phyloP scores from a whole-genome alignment of 2,797 vertebrate species.

The Lindbergichthys nudifrons region DNA sequence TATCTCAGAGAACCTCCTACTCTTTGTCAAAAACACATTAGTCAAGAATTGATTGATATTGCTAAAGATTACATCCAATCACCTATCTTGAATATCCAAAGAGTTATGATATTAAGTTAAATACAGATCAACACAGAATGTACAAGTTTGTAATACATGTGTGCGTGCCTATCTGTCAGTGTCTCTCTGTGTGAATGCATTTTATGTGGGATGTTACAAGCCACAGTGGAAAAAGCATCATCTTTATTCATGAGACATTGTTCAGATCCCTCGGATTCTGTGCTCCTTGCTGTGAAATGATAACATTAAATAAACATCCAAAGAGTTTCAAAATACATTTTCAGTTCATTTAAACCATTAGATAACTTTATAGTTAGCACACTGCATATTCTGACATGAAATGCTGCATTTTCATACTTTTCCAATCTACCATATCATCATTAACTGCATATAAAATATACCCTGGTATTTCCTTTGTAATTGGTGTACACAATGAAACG shows the following conservation, averaged over 20 bases:
- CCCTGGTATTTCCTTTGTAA: neutral
- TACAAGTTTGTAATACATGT: neutral
- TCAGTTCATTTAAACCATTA: neutral
- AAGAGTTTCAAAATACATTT: neutral
- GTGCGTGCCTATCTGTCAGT: constrained; percentile 6
- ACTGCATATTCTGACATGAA: neutral
- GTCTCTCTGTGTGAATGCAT: constrained; percentile 12
- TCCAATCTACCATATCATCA: neutral
- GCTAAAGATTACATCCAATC: neutral
- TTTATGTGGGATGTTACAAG: constrained; percentile 36
- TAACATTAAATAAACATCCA: neutral
- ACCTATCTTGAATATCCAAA: neutral
- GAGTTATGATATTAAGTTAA: neutral
- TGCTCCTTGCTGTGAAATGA: constrained; percentile 1
- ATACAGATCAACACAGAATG: neutral
- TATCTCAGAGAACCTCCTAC: neutral
- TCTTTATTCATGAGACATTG: constrained; percentile 62
- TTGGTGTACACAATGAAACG: constrained; percentile 30
- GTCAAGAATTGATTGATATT: constrained; percentile 12
- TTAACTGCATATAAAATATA: neutral
- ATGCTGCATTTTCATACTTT: neutral
- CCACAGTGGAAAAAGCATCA: constrained; percentile 26
- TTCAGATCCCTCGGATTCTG: constrained; percentile 39
- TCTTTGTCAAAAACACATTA: constrained; percentile 15
- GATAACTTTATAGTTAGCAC: neutral